A percentile compares a stretch with the other conserved stretches of the same genome.
These are phyloP conservation scores for Sebastes jordani DNA, from an alignment of 2,797 vertebrate genomes.

Conservation along the genomic window DNA sequence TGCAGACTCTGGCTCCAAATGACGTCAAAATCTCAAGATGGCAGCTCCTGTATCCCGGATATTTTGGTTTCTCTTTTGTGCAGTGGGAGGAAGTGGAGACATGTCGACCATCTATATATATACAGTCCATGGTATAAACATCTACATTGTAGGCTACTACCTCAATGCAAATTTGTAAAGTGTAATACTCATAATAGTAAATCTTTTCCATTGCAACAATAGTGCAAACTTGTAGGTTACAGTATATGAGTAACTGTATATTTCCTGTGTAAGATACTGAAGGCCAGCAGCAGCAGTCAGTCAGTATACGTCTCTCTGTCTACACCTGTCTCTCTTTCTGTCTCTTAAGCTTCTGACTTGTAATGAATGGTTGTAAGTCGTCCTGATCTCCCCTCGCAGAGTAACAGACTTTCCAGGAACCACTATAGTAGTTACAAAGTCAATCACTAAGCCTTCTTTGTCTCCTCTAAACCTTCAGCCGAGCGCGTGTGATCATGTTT, in stretches of 20 bases:
- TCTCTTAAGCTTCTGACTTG: neutral
- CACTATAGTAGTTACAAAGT: constrained; percentile 6
- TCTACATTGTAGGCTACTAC: neutral
- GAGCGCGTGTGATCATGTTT: neutral
- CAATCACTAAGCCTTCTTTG: constrained; percentile 5
- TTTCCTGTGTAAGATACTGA: neutral
- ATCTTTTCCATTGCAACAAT: neutral
- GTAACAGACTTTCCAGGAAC: constrained; percentile 10
- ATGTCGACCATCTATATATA: no score
- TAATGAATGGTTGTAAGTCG: constrained; percentile 27
- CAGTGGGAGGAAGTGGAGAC: no score
- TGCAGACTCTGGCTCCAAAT: no score
- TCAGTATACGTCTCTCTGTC: neutral
- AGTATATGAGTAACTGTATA: neutral
- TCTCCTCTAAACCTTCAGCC: neutral
- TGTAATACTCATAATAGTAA: neutral
- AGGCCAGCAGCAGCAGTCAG: neutral
- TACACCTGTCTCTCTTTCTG: neutral
- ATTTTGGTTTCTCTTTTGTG: no score
- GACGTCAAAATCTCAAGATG: no score
- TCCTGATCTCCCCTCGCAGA: constrained; percentile 13
- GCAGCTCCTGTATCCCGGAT: no score
- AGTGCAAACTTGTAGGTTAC: neutral
- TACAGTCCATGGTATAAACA: no score
- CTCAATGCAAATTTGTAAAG: neutral